These are phyloP conservation scores for Enoplosus armatus DNA, from an alignment of 2,797 vertebrate genomes.

Conservation along the genomic window DNA sequence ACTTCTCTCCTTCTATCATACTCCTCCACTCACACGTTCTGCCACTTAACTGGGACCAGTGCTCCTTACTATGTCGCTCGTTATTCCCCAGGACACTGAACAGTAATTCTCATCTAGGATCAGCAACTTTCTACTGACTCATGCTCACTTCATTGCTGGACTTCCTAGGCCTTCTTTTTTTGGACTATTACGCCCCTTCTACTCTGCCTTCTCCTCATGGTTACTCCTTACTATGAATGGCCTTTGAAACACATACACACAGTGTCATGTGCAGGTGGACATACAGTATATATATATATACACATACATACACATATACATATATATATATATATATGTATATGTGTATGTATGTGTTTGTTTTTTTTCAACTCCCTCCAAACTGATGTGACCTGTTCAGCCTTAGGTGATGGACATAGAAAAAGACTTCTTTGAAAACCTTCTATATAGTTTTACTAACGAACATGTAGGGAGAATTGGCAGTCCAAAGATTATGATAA, in stretches of 20 bases:
- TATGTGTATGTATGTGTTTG: neutral
- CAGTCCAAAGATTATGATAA: slow-evolving; percentile 78
- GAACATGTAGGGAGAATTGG: slow-evolving; percentile 58
- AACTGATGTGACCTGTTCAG: slow-evolving; percentile 24
- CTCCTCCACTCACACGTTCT: slow-evolving; percentile 33
- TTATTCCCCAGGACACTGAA: slow-evolving; percentile 32
- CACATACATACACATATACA: too few relatives aligned
- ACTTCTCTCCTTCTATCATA: slow-evolving; percentile 37
- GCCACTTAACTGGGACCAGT: slow-evolving; percentile 59
- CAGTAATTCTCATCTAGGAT: slow-evolving; percentile 39
- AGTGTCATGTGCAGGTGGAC: slow-evolving; percentile 77
- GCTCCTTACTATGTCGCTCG: slow-evolving; percentile 44
- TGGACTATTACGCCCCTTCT: slow-evolving; percentile 38
- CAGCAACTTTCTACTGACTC: slow-evolving; percentile 54
- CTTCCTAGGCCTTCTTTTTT: slow-evolving; percentile 51
- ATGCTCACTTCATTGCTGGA: slow-evolving; percentile 50
- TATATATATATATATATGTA: slow-evolving; percentile 11
- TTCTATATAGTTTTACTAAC: slow-evolving; percentile 59
- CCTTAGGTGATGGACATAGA: slow-evolving; percentile 33
- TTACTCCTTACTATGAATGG: slow-evolving; percentile 60
- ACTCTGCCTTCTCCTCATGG: slow-evolving; percentile 62
- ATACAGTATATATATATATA: too few relatives aligned
- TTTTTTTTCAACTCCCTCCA: slow-evolving; percentile 27
- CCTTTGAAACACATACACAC: slow-evolving; percentile 65
- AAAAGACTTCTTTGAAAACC: slow-evolving; percentile 22